phyloP scores from a whole-genome alignment of 2,888 invertebrate genomes.

The Trachelus iudaicus region DNA sequence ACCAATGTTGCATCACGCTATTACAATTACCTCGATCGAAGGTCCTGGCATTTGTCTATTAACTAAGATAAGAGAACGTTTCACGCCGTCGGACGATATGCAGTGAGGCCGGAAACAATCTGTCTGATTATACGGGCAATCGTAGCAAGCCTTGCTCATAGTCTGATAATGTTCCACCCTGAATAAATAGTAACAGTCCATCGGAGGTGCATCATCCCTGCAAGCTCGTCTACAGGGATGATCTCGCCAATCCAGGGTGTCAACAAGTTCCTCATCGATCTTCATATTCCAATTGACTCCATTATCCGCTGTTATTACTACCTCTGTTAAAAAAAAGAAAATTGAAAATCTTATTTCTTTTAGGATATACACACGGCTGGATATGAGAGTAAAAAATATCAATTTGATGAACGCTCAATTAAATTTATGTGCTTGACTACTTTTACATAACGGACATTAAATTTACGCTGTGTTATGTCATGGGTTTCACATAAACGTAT shows the following conservation, averaged over 20 bases:
- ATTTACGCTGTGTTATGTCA: neutral
- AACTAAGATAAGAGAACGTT: slow-evolving; percentile 79
- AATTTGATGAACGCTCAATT: too few species aligned
- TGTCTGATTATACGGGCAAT: slow-evolving; percentile 79
- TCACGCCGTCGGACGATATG: slow-evolving; percentile 84
- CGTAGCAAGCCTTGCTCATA: slow-evolving; percentile 88
- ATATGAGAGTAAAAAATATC: neutral
- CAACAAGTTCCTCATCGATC: slow-evolving; percentile 17
- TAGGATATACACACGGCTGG: too few species aligned
- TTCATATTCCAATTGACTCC: slow-evolving; percentile 23
- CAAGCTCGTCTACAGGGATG: slow-evolving; percentile 78
- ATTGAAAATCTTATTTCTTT: neutral
- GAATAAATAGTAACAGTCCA: slow-evolving; percentile 80
- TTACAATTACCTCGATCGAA: slow-evolving; percentile 75
- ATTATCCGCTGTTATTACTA: slow-evolving; percentile 25
- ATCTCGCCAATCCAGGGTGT: slow-evolving; percentile 26
- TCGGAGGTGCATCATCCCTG: slow-evolving; percentile 69
- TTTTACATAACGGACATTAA: too few species aligned
- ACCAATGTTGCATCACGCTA: neutral
- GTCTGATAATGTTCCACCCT: slow-evolving; percentile 86
- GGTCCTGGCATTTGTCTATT: slow-evolving; percentile 92
- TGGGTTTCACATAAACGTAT: neutral
- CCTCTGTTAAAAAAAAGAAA: slow-evolving; percentile 7
- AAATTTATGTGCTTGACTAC: too few species aligned
- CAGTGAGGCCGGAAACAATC: slow-evolving; percentile 86